Conservation (phyloP, 2,113 vertebrate species). For the Agapornis roseicollis region DNA sequence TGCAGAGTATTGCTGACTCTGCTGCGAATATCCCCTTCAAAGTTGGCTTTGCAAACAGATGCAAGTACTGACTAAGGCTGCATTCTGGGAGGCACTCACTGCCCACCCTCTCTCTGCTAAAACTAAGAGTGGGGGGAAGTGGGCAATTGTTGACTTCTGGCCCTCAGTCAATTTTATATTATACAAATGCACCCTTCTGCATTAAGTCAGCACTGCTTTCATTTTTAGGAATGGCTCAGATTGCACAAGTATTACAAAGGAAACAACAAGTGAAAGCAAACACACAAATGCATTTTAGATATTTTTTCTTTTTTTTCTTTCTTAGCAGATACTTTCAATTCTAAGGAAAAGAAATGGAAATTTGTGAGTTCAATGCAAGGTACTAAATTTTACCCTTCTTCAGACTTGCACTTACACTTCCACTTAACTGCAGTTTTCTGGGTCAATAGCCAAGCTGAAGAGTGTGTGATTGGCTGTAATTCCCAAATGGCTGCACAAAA, state of each 20-base stretch:
- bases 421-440: background rate
- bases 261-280: conserved; percentile 5
- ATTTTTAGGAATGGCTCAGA: conserved; percentile 47
- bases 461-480: background rate
- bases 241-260: conserved; percentile 7
- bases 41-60: background rate
- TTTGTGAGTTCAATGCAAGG: background rate
- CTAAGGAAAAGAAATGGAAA: background rate
- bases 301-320: background rate
- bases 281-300: background rate
- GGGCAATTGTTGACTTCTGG: background rate
- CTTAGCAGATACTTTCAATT: background rate
- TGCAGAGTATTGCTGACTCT: conserved; percentile 10
- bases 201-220: conserved; percentile 17
- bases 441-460: background rate
- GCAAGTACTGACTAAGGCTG: background rate
- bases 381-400: background rate
- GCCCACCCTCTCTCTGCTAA: background rate
- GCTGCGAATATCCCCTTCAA: conserved; percentile 32
- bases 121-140: background rate
- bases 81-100: background rate
- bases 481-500: background rate
- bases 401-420: background rate
- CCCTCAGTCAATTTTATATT: background rate
- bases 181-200: background rate